Base-by-base conservation (phyloP, 2,113 vertebrate species). In the Grammomys dolichurus region DNA sequence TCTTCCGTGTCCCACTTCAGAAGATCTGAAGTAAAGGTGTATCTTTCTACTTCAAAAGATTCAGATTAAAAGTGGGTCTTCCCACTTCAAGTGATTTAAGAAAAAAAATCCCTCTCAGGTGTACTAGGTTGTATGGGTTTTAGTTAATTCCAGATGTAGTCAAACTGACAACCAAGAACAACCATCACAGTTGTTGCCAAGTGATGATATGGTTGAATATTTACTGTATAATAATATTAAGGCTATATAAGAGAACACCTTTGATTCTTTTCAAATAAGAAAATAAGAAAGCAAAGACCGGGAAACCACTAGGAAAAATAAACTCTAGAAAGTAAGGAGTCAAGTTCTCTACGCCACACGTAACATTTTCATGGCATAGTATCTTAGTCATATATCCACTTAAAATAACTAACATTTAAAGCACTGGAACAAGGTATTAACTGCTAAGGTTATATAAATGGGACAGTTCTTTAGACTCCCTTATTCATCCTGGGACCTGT, bases 251-350 rank as follows among this genome's bases (percentile, higher is more conserved):
- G 36, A 84, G 14, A 67, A 84, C 33, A 48, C 11, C 28, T 54
- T 56, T 67, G 22, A n/a, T 73, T 90, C 54, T 81, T 46, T 36
- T n/a, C 86, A 87, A 80, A 73, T 28, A n/a, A 43, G 31, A 36
- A 43, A 20, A 80, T 14, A 76, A 84, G 33, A 95, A 87, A 87
- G 31, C 12, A 85, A 87, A 91, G 24, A 86, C 31, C 46, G 46
- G 17, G 10, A 91, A 93, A 94, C 60, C 58, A 88, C 80, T 65
- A 58, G 51, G 51, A 95, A 90, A 93, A 13, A 33, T 9, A 65
- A 86, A 31, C 28, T 87, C 63, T 20, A 90, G 26, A n/a, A 76
- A 60, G 3, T 40, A 90, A 40, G 54, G 60, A 76, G 48, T 77
- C 48, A 40, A 96, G 40, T 73, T 60, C 51, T 89, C 63, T 65